phyloP scores from a whole-genome alignment of 2,888 invertebrate genomes.

The Pediacus dermestoides region DNA sequence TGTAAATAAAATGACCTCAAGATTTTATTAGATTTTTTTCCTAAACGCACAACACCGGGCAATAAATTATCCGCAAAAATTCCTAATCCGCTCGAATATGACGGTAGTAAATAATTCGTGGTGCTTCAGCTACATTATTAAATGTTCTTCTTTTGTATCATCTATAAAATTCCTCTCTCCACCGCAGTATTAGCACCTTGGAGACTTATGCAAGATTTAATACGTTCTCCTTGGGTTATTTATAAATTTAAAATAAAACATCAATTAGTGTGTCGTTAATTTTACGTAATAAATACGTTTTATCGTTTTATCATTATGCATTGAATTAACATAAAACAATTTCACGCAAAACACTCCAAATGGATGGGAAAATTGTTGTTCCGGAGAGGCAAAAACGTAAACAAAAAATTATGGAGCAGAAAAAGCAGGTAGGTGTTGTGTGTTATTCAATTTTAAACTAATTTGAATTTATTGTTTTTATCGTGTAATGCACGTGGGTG shows the following conservation, averaged over 20 bases:
- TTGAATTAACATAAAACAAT: no score
- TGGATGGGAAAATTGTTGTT: constrained; percentile 28
- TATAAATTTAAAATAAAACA: constrained; percentile 20
- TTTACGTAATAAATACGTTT: constrained; percentile 12
- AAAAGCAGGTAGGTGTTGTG: constrained; percentile 28
- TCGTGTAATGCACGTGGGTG: no score
- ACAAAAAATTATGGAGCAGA: constrained; percentile 25
- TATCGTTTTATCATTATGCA: no score
- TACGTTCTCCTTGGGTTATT: constrained; percentile 22
- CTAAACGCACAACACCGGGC: no score
- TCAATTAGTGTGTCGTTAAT: constrained; percentile 11
- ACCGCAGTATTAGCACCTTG: background rate
- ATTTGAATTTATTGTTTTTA: no score
- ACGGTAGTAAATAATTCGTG: no score
- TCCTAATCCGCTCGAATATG: no score
- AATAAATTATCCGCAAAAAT: no score
- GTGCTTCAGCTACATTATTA: no score
- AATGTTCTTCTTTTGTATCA: constrained; percentile 6
- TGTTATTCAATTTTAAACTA: no score
- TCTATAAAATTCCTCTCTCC: no score
- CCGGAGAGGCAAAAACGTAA: constrained; percentile 30
- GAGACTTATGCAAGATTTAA: constrained; percentile 1
- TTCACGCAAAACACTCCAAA: constrained; percentile 16
- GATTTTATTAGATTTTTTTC: no score
- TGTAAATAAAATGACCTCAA: constrained; percentile 25